These are phyloP conservation scores for Lasius platythorax DNA, from an alignment of 2,888 invertebrate species.

Conservation along the genomic window DNA sequence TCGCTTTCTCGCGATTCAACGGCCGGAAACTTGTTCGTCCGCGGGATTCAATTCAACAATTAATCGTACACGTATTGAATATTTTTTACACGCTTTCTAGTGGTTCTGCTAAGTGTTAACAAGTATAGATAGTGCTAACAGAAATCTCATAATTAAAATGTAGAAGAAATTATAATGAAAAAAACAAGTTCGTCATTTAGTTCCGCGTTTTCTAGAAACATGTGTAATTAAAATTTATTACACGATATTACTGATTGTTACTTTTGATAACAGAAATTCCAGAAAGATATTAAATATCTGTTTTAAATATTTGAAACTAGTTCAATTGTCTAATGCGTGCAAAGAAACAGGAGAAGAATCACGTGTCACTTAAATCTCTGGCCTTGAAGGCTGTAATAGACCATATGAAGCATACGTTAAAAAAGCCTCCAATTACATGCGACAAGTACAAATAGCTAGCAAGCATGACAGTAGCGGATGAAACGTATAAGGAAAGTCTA, in stretches of 20 bases:
- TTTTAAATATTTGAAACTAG: neutral
- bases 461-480: constrained; percentile 49
- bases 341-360: neutral
- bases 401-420: neutral
- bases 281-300: neutral
- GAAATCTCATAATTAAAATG: constrained; percentile 36
- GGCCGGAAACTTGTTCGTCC: constrained; percentile 44
- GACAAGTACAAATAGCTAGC: constrained; percentile 52
- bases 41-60: constrained; percentile 47
- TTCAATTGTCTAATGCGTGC: neutral
- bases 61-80: constrained; percentile 44
- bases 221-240: constrained; percentile 1
- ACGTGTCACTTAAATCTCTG: constrained; percentile 7
- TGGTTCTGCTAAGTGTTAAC: constrained; percentile 31
- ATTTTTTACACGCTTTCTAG: constrained; percentile 54
- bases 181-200: neutral
- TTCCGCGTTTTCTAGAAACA: constrained; percentile 23
- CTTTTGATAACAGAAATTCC: neutral
- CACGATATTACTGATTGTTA: neutral
- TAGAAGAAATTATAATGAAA: constrained; percentile 15
- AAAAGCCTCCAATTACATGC: constrained; percentile 39
- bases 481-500: constrained; percentile 50
- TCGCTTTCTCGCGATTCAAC: constrained; percentile 59
- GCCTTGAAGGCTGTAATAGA: constrained; percentile 32
- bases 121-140: constrained; percentile 16